Base-by-base conservation (phyloP, 2,888 invertebrate species). In the Noctua janthe region DNA sequence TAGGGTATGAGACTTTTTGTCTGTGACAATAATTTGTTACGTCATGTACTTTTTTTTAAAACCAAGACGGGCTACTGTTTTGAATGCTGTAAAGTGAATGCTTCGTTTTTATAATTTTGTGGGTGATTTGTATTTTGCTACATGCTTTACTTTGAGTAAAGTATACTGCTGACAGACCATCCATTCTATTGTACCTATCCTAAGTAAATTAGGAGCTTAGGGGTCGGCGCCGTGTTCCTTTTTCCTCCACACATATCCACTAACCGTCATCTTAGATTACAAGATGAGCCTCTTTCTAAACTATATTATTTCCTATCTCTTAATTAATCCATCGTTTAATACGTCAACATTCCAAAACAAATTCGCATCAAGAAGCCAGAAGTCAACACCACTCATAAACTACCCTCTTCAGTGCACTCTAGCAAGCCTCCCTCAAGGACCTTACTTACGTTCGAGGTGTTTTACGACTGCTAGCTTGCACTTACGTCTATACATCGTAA, bases 391-490 rank as follows among this genome's bases (percentile, higher is more conserved):
- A 49, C 39, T 66, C 71, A 77, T 77, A 74, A 86, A 82, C 66
- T 66, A 56, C 54, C 62, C 83, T 39, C 78, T 15, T 17, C 43
- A 43, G 78, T 77, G 71, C 62, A 74, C 59, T 85, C 66, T 6
- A 64, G 59, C 39, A 49, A 56, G 49, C 0, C 43, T 69, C 67
- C 67, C 62, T 6, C 54, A n/a, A 56, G 66, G 17, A 49, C 43
- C 43, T 62, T 85, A 43, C 76, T 39, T 86, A 86, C 23, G 73
- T 86, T 54, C 20, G 47, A 67, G 56, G 74, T 62, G 71, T 71
- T 84, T 86, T 86, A 84, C 87, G 86, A 78, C 74, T 66, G n/a
- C 35, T 51, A 35, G 8, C 64, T 35, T 83, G 67, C 51, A 77
- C 74, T 86, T 83, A 77, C 71, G 66, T 71, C 71, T 74, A 71